These are phyloP conservation scores for Drosophila tani DNA, from an alignment of 1,140 invertebrate species.

Conservation along the genomic window DNA sequence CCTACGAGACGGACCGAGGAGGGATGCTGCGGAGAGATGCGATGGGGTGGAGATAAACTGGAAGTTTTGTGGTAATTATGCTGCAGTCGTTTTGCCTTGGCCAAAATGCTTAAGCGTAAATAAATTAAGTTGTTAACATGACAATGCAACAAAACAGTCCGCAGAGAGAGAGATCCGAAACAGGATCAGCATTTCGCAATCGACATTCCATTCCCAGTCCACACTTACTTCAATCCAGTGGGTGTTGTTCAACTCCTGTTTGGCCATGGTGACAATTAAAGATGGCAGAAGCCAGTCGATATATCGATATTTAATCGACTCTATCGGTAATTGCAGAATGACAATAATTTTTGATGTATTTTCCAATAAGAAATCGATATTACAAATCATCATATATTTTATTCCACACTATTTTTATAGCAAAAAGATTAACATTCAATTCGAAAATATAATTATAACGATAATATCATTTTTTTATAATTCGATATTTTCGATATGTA, in stretches of 20 bases:
- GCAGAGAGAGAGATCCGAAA: constrained; percentile 8
- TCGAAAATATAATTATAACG: too few relatives aligned
- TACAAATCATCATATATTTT: background rate
- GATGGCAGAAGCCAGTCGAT: background rate
- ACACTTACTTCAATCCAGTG: constrained; percentile 13
- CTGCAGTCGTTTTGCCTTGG: constrained; percentile 39
- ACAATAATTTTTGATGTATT: too few relatives aligned
- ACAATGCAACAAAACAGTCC: constrained; percentile 74
- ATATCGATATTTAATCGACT: background rate
- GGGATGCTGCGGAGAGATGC: constrained; percentile 11
- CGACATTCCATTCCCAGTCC: constrained; percentile 24
- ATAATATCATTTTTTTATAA: background rate
- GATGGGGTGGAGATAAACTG: constrained; percentile 30
- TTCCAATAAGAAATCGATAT: background rate
- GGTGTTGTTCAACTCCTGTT: constrained; percentile 34
- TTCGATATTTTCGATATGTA: background rate
- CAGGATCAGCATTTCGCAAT: constrained; percentile 24
- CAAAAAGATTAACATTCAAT: background rate
- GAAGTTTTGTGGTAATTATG: constrained; percentile 68
- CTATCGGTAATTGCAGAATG: too few relatives aligned
- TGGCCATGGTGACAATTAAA: background rate
- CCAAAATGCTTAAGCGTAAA: constrained; percentile 65
- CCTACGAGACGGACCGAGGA: constrained; percentile 53
- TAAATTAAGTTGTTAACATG: constrained; percentile 83
- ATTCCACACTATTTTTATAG: too few relatives aligned